Conservation (phyloP, 1,140 invertebrate species). For the Riptortus pedestris region DNA sequence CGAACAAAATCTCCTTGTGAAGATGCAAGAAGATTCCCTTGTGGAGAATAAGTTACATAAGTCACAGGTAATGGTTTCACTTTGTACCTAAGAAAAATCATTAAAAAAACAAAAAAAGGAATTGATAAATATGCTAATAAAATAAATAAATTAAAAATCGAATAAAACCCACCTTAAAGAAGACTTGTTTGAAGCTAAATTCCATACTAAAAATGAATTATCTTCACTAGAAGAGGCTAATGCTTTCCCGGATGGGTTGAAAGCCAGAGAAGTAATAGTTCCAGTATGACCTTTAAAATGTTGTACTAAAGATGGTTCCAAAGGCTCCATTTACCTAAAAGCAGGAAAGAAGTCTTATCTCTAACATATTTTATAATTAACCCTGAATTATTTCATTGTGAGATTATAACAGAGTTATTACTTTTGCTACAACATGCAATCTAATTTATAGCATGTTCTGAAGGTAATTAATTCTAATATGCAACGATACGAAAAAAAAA, state of each 20-base stretch:
- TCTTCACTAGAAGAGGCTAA: slow-evolving; percentile 54
- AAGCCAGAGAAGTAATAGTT: slow-evolving; percentile 50
- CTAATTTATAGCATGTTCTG: no score
- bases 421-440: no score
- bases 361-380: no score
- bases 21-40: slow-evolving; percentile 22
- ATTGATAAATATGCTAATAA: background rate
- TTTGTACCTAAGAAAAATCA: slow-evolving; percentile 19
- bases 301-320: slow-evolving; percentile 1
- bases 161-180: slow-evolving; percentile 14
- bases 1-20: slow-evolving; percentile 72
- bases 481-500: no score
- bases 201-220: slow-evolving; percentile 22
- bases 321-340: background rate
- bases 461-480: no score
- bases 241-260: slow-evolving; percentile 66
- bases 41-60: slow-evolving; percentile 22
- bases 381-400: no score
- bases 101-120: background rate
- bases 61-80: slow-evolving; percentile 19
- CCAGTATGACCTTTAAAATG: slow-evolving; percentile 37
- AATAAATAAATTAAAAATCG: background rate
- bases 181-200: slow-evolving; percentile 8
- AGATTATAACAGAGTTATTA: no score
- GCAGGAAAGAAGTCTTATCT: no score